phyloP scores from a whole-genome alignment of 2,113 vertebrate species.

The Cyphomyrus plagiostoma region DNA sequence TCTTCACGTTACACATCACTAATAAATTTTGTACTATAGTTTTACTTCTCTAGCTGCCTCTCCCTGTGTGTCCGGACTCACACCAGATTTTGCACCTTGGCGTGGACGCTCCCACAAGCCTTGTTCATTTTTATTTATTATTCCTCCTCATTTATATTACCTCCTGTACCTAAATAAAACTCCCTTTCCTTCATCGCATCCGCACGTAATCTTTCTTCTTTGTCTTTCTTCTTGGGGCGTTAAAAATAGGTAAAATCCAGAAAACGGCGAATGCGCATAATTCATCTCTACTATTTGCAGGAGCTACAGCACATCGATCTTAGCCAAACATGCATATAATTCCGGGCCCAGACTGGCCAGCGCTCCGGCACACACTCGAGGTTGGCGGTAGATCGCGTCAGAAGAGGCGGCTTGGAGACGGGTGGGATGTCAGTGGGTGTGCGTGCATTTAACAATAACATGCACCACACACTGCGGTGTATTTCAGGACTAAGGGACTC shows the following conservation, averaged over 20 bases:
- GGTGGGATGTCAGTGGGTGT: not conserved
- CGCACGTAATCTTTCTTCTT: not conserved
- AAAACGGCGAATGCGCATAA: not conserved
- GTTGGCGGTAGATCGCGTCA: not conserved
- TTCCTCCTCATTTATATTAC: not conserved
- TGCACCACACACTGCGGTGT: too few species aligned
- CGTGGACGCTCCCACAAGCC: not conserved
- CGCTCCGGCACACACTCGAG: not conserved
- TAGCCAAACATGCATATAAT: not conserved
- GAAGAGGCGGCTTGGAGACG: not conserved
- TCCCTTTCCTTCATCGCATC: not conserved
- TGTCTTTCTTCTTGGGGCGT: not conserved
- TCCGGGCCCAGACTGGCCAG: not conserved
- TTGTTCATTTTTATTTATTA: not conserved
- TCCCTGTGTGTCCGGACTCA: not conserved
- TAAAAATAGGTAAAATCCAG: not conserved
- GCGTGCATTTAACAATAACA: not conserved
- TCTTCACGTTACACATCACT: not conserved
- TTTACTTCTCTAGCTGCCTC: not conserved
- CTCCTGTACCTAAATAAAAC: not conserved
- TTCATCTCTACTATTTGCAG: constrained; percentile 16
- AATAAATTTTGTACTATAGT: not conserved
- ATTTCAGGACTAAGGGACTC: not conserved
- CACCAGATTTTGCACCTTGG: not conserved
- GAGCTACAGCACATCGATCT: constrained; percentile 2